Evolutionary conservation across 2,888 invertebrate genomes (phyloP).

Genomic region (Chymomyza procnemis): DNA sequence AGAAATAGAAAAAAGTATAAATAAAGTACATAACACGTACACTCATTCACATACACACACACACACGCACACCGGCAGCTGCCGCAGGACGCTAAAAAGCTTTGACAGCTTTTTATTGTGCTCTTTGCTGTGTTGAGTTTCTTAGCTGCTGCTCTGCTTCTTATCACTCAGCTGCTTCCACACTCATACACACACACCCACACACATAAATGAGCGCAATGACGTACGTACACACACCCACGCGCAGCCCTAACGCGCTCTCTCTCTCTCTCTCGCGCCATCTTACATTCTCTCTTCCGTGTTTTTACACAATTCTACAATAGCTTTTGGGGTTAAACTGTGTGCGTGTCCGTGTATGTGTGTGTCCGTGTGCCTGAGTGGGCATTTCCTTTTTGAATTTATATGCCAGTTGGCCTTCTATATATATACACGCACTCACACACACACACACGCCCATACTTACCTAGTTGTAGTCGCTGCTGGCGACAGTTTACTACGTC

Average conservation of each 20-base stretch:
- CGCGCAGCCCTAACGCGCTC: neutral
- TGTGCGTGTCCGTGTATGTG: neutral
- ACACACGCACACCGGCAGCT: constrained; percentile 16
- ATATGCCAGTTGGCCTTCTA: neutral
- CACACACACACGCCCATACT: constrained; percentile 28
- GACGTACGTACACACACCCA: neutral
- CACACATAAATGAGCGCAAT: neutral
- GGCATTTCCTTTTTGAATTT: neutral
- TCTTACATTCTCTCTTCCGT: too few relatives aligned
- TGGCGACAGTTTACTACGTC: constrained; percentile 59
- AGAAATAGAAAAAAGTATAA: neutral
- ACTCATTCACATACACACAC: constrained; percentile 5
- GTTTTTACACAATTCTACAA: neutral
- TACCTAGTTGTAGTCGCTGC: neutral
- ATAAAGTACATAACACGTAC: neutral
- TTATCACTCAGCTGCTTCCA: constrained; percentile 61
- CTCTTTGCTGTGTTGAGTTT: constrained; percentile 53
- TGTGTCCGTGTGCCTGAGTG: neutral
- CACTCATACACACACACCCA: neutral
- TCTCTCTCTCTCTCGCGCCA: neutral
- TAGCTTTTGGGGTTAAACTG: neutral
- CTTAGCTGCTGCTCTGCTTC: constrained; percentile 47
- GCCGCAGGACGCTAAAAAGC: constrained; percentile 58
- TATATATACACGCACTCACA: neutral
- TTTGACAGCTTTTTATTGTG: constrained; percentile 20